phyloP scores from a whole-genome alignment of 2,888 invertebrate genomes.

The Ceramica pisi region DNA sequence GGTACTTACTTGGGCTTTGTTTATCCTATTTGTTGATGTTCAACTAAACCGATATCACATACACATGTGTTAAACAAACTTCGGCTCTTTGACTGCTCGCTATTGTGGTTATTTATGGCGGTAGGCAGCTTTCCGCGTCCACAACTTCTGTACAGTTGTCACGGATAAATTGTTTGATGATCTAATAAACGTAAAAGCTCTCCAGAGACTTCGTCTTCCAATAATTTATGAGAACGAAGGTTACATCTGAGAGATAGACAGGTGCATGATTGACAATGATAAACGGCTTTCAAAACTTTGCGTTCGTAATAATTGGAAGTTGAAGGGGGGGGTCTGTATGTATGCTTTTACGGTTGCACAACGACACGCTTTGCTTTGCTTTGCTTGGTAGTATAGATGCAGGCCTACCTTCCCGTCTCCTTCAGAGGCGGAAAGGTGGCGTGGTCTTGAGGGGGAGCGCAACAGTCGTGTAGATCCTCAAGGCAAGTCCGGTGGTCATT shows the following conservation, averaged over 20 bases:
- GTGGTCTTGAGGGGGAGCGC: too few relatives aligned
- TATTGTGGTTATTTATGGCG: slow-evolving; percentile 56
- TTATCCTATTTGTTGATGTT: slow-evolving; percentile 75
- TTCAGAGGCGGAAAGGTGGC: too few relatives aligned
- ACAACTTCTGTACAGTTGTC: slow-evolving; percentile 55
- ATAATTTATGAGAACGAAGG: slow-evolving; percentile 54
- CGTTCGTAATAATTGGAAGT: slow-evolving; percentile 48
- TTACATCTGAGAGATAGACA: slow-evolving; percentile 52
- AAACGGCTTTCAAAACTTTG: slow-evolving; percentile 63
- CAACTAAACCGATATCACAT: slow-evolving; percentile 67
- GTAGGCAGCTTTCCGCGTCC: slow-evolving; percentile 41
- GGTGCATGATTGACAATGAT: slow-evolving; percentile 67
- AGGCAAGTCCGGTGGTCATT: too few relatives aligned
- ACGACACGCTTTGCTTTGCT: too few relatives aligned
- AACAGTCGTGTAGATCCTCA: too few relatives aligned
- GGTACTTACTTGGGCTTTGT: slow-evolving; percentile 77
- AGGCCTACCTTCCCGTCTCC: too few relatives aligned
- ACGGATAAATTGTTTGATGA: slow-evolving; percentile 61
- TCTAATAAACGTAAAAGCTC: slow-evolving; percentile 58
- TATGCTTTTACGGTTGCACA: too few relatives aligned
- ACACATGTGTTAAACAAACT: slow-evolving; percentile 63
- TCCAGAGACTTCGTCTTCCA: slow-evolving; percentile 23
- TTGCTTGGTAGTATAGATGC: too few relatives aligned
- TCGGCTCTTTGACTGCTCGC: slow-evolving; percentile 49
- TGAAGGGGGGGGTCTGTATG: too few relatives aligned